These are phyloP conservation scores for Zosterops japonicus DNA, from an alignment of 2,113 vertebrate genomes.

Conservation along the genomic window DNA sequence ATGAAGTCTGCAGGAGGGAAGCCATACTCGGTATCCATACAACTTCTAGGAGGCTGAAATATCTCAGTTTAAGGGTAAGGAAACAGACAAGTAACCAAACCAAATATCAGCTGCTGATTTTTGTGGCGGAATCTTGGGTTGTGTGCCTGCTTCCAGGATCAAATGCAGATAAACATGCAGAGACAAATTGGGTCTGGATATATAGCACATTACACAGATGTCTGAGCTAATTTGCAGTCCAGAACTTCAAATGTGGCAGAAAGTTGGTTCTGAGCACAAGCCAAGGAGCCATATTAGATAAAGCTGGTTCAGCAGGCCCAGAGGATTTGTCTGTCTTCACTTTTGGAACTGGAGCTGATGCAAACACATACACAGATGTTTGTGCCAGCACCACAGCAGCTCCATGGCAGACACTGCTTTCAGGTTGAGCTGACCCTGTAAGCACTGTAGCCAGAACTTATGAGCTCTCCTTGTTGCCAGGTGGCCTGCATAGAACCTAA, in stretches of 20 bases:
- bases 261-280: not conserved
- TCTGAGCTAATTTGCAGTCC: not conserved
- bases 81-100: not conserved
- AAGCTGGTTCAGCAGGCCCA: constrained; percentile 6
- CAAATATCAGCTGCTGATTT: not conserved
- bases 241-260: not conserved
- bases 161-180: not conserved
- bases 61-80: not conserved
- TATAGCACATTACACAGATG: not conserved
- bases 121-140: not conserved
- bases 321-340: not conserved
- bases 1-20: not conserved
- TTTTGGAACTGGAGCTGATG: not conserved
- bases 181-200: not conserved
- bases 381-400: not conserved
- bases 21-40: not conserved
- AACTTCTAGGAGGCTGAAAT: not conserved
- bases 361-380: not conserved
- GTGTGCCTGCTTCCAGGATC: not conserved
- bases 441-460: rapidly evolving
- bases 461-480: not conserved
- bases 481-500: not conserved
- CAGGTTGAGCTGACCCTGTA: not conserved
- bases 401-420: not conserved
- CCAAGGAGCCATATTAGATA: not conserved